Evolutionary conservation across 2,888 invertebrate species (phyloP).

Genomic region (Cryptosula pallasiana): DNA sequence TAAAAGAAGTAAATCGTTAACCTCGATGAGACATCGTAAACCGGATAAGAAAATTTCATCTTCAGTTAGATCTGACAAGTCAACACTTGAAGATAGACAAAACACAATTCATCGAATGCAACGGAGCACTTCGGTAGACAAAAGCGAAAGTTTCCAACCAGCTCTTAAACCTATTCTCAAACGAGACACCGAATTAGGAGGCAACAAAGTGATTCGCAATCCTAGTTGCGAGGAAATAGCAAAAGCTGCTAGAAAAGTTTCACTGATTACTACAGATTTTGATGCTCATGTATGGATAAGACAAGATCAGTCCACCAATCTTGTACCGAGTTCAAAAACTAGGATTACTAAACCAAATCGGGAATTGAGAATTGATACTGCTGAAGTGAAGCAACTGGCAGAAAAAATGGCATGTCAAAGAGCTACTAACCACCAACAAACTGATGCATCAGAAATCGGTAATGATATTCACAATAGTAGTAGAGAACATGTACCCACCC

Average conservation of each 20-base stretch:
- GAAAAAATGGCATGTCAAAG: not conserved
- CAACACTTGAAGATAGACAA: not conserved
- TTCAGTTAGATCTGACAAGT: not conserved
- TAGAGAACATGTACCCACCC: not conserved
- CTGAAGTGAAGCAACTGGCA: not conserved
- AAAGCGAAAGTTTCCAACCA: not conserved
- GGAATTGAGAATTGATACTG: not conserved
- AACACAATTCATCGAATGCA: not conserved
- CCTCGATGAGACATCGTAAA: slow-evolving; percentile 1
- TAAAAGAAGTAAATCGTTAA: slow-evolving; percentile 19
- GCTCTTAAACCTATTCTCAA: slow-evolving; percentile 19
- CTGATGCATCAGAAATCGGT: too few species aligned
- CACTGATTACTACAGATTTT: not conserved
- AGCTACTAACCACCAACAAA: too few species aligned
- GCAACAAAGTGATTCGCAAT: not conserved
- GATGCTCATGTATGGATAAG: not conserved
- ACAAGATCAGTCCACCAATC: not conserved
- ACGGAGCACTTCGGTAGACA: not conserved
- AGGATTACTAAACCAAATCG: too few species aligned
- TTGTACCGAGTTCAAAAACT: not conserved
- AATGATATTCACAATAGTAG: not conserved
- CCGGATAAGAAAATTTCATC: not conserved
- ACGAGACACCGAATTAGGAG: not conserved
- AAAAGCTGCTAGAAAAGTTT: not conserved
- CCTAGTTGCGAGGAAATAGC: not conserved